Percentiles rank a stretch among this genome's conserved stretches.
Evolutionary conservation across 2,888 invertebrate genomes (phyloP).

Genomic region (Drosophila subquinaria): DNA sequence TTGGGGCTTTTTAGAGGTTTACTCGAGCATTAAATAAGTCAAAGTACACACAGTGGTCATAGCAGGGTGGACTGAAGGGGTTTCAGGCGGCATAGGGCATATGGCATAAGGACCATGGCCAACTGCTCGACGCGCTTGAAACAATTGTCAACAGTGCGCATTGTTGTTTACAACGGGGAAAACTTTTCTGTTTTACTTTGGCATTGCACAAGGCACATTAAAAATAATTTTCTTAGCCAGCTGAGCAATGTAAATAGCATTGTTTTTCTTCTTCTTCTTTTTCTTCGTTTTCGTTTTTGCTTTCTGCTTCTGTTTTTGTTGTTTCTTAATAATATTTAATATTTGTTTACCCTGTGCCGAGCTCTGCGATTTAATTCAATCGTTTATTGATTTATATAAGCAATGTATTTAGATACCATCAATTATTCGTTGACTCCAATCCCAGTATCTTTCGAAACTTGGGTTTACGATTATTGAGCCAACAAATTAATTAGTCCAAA

Average conservation of each 20-base stretch:
- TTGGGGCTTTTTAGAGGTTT: slow-evolving; percentile 69
- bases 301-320: slow-evolving; percentile 20
- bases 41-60: slow-evolving; percentile 54
- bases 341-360: slow-evolving; percentile 5
- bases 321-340: slow-evolving; percentile 12
- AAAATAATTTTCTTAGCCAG: slow-evolving; percentile 59
- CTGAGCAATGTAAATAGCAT: slow-evolving; percentile 55
- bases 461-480: not conserved
- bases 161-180: slow-evolving; percentile 73
- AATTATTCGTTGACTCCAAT: slow-evolving; percentile 1
- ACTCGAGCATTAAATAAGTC: slow-evolving; percentile 80
- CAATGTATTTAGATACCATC: slow-evolving; percentile 11
- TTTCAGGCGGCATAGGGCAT: not conserved
- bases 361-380: slow-evolving; percentile 7
- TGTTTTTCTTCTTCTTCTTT: not conserved
- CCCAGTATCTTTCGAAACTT: not conserved
- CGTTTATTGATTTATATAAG: slow-evolving; percentile 17
- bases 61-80: not conserved
- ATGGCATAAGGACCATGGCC: slow-evolving; percentile 33
- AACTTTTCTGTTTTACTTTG: slow-evolving; percentile 53
- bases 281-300: not conserved
- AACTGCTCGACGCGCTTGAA: slow-evolving; percentile 48
- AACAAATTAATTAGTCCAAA: not conserved
- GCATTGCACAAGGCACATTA: slow-evolving; percentile 53
- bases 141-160: slow-evolving; percentile 75